Evolutionary conservation across 2,888 invertebrate genomes (phyloP), one percentile per base, ranked within the genome.

Genomic region (Argyra leucocephala): DNA sequence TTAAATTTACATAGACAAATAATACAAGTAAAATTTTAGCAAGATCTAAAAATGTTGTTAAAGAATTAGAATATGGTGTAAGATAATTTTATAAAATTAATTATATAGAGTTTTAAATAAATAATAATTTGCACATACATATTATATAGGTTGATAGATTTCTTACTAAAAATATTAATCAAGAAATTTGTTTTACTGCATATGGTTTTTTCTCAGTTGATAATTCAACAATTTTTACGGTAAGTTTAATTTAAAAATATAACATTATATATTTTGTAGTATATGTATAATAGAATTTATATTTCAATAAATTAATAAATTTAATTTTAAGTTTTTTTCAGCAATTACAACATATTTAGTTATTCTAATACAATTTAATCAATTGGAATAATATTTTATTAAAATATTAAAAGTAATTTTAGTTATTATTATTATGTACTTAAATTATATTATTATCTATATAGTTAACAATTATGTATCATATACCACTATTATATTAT

Each of bases 261-360:
- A 6, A 4, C 7, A 7, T 31, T 7, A 26, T 6, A 31, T n/a
- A n/a, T n/a, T n/a, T n/a, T n/a, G n/a, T n/a, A n/a, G n/a, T n/a
- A n/a, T n/a, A n/a, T n/a, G n/a, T n/a, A n/a, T n/a, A n/a, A n/a
- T 31, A 7, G 5, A 31, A 31, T 31, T 31, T 31, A 31, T 7
- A 7, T 5, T 31, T 31, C 10, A 31, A 31, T 31, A 31, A 31
- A 7, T 31, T 31, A 31, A 7, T 31, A 31, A 24, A 31, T 48
- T 18, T 48, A 3, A 12, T 63, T 23, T 64, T 7, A 61, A 79
- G 79, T 78, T 79, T n/a, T 76, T 78, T 65, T 77, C 78, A 15
- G 79, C 79, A 3, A 77, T 78, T 0, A 78, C 79, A 60, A 79
- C 79, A 0, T 79, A 79, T 68, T 71, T 79, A 65, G 78, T 79